Evolutionary conservation across 2,113 vertebrate genomes (phyloP), one percentile per base, ranked within the genome.

Genomic region (Notarius quadriscutis): DNA sequence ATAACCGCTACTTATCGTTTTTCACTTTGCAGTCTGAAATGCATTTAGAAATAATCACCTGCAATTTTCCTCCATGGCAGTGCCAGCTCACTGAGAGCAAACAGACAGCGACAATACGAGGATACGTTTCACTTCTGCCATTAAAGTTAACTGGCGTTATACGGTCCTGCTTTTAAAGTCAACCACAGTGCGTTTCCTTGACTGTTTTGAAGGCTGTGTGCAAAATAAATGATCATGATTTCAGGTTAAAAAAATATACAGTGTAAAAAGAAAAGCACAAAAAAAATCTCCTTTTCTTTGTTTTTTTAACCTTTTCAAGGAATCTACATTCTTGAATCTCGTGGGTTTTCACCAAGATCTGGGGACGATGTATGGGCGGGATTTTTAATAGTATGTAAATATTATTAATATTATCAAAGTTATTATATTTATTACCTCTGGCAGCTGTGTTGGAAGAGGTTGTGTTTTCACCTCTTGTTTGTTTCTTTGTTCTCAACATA

Each of bases 31-130:
- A 53, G 12, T 65, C 69, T 83, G 79, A 83, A 83, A 78, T 69
- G 58, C 87, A 67, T 53, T 88, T 83, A 6, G 57, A 82, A 86
- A 89, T 83, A 83, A 89, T 83, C 71, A 89, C 84, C 83, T 65
- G 67, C 48, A 88, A 88, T 85, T 85, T 85, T 48, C 55, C 79
- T 65, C 65, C 48, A 58, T 72, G 18, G 78, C 65, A 17, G 53
- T 63, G 65, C 63, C 51, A 12, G 17, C 57, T 63, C 41, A 58
- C 53, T 50, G 83, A 84, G 63, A 71, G 79, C 62, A 34, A 85
- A 69, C n/a, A 88, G 65, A 75, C 41, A 77, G 51, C 51, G 25
- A 30, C 34, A 41, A 83, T 83, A 60, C 11, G 2, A 25, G 50
- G 75, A 53, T 79, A 55, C 27, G 14, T 79, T 79, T 79, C 51